Base-by-base conservation (phyloP, 1,140 invertebrate species). In the Heliconius himera region DNA sequence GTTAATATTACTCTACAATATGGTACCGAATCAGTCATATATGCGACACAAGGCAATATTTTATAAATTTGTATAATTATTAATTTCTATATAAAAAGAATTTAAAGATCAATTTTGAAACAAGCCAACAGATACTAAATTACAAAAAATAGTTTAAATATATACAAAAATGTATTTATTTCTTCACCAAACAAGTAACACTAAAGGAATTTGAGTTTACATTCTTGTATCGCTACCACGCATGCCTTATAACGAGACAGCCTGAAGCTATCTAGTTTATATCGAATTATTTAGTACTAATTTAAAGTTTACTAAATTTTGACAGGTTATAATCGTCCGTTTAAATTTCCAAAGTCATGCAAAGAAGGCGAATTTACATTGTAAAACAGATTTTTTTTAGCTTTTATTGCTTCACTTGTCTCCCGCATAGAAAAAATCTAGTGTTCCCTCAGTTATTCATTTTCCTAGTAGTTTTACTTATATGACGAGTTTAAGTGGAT, bases 221-320 rank as follows among this genome's bases (percentile, higher is more conserved):
- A 66, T 66, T 26, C n/a, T 29, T 66, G 11, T 26, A 74, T 79
- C 38, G 89, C 89, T 92, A 91, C 90, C 89, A 91, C 84, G 87
- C 86, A 86, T 84, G 81, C 82, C 83, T 83, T 84, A 85, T 85
- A 83, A 89, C 88, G 86, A 80, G 79, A 79, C 70, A 70, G 82
- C 85, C 81, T 71, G 46, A 38, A 71, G 84, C 82, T 46, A 46
- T 66, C 29, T 74, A 46, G 71, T 79, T 79, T 74, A 74, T 73
- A 79, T 79, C 13, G 73, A 74, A 79, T 26, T 66, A 74, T 36
- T 74, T 70, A 70, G 80, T 80, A 82, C 81, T 78, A 82, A 82
- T 54, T 66, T 29, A 66, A 66, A 66, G 60, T 16, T 66, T 66
- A 66, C 11, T 18, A 29, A 66, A 66, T 66, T 81, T 80, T 82